A percentile compares a stretch with the other conserved stretches of the same genome.
phyloP scores from a whole-genome alignment of 2,797 vertebrate genomes.

The Scarus forsteni region DNA sequence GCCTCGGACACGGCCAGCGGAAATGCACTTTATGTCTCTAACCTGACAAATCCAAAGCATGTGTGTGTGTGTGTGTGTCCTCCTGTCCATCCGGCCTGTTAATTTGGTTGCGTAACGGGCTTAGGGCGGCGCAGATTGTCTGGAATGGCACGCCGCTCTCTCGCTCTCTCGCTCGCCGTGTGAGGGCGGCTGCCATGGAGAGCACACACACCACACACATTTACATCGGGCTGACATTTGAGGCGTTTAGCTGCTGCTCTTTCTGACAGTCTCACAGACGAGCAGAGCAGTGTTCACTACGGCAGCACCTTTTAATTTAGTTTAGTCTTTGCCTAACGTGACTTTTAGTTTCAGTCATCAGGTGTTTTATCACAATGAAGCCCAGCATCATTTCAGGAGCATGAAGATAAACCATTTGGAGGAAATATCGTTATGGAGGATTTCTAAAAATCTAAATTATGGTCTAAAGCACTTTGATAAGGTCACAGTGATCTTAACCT shows the following conservation, averaged over 20 bases:
- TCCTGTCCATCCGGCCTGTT: constrained; percentile 61
- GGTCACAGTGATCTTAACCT: no score
- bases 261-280: constrained; percentile 14
- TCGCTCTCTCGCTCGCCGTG: constrained; percentile 40
- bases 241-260: constrained; percentile 30
- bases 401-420: no score
- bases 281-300: not conserved
- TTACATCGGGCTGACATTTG: constrained; percentile 39
- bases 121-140: constrained; percentile 70
- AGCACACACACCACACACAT: constrained; percentile 24
- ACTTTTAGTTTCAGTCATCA: no score
- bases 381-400: no score
- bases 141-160: constrained; percentile 68
- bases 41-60: constrained; percentile 62
- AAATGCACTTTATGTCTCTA: constrained; percentile 57
- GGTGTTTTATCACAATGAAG: no score
- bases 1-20: constrained; percentile 35
- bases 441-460: no score
- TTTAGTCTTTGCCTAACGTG: no score
- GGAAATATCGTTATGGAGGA: no score
- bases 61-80: constrained; percentile 13
- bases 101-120: constrained; percentile 79
- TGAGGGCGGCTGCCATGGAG: constrained; percentile 63
- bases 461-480: no score
- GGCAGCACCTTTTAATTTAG: no score